Percentiles rank a stretch among this genome's conserved stretches.
Evolutionary conservation across 2,113 vertebrate species (phyloP).

Genomic region (Mustelus asterias): DNA sequence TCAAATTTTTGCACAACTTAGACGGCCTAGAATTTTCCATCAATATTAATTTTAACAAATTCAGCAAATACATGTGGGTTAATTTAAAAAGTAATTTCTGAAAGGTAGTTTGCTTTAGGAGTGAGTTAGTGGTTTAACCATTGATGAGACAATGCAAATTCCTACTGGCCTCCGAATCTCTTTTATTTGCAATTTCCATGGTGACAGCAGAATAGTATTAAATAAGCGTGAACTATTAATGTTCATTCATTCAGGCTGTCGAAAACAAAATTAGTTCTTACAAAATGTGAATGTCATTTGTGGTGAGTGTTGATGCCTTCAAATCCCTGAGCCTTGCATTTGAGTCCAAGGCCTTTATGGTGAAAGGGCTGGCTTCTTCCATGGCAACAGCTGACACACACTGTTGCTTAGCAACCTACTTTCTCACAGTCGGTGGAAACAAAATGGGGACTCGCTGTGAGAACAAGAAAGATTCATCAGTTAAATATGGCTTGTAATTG

Average conservation of each 20-base stretch:
- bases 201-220: not conserved
- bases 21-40: not conserved
- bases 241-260: not conserved
- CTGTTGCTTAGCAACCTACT: conserved; percentile 3
- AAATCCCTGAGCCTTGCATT: not conserved
- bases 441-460: not conserved
- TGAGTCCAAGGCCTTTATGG: not conserved
- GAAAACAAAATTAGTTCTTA: conserved; percentile 17
- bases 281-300: not conserved
- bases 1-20: not conserved
- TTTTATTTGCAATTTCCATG: not conserved
- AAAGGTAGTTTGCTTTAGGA: too few relatives aligned
- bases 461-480: conserved; percentile 2
- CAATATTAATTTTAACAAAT: not conserved
- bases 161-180: not conserved
- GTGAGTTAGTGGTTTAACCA: not conserved
- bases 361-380: not conserved
- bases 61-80: not conserved
- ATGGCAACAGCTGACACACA: not conserved
- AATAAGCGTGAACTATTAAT: not conserved
- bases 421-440: not conserved
- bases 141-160: not conserved
- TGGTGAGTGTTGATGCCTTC: not conserved
- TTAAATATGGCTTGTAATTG: not conserved
- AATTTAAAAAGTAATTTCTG: not conserved